Conservation (phyloP, 2,888 invertebrate genomes). For the Trimorus sp. region DNA sequence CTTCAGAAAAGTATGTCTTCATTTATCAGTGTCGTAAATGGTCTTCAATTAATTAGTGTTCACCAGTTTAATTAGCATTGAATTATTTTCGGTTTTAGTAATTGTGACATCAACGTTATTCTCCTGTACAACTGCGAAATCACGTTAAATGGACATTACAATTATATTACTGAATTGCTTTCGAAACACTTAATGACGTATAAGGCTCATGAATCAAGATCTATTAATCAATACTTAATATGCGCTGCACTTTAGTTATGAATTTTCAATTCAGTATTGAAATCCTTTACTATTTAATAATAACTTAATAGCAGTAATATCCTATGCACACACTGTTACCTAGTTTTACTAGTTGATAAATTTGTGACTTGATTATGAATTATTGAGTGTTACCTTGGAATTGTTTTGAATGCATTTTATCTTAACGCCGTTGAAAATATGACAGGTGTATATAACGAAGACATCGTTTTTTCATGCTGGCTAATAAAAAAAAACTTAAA, state of each 20-base stretch:
- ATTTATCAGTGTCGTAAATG: slow-evolving; percentile 33
- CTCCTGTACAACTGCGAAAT: slow-evolving; percentile 16
- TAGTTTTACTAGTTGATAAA: too few relatives aligned
- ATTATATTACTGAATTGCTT: slow-evolving; percentile 11
- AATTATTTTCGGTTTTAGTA: slow-evolving; percentile 20
- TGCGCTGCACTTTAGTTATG: background rate
- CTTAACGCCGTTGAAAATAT: too few relatives aligned
- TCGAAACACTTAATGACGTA: slow-evolving; percentile 1
- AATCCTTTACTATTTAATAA: background rate
- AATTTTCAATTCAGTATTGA: too few relatives aligned
- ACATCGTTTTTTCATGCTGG: background rate
- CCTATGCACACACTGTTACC: too few relatives aligned
- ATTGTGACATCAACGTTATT: slow-evolving; percentile 30
- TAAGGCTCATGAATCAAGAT: slow-evolving; percentile 11
- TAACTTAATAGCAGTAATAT: background rate
- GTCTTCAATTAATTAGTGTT: slow-evolving; percentile 28
- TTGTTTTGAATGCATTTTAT: too few relatives aligned
- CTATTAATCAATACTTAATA: slow-evolving; percentile 8
- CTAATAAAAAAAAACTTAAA: background rate
- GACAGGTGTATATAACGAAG: background rate
- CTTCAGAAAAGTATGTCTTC: slow-evolving; percentile 40
- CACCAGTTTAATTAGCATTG: slow-evolving; percentile 23
- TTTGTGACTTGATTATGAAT: too few relatives aligned
- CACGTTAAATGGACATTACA: background rate
- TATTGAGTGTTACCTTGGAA: too few relatives aligned